Conservation (phyloP, 2,113 vertebrate species). For the Anolis sagrei region DNA sequence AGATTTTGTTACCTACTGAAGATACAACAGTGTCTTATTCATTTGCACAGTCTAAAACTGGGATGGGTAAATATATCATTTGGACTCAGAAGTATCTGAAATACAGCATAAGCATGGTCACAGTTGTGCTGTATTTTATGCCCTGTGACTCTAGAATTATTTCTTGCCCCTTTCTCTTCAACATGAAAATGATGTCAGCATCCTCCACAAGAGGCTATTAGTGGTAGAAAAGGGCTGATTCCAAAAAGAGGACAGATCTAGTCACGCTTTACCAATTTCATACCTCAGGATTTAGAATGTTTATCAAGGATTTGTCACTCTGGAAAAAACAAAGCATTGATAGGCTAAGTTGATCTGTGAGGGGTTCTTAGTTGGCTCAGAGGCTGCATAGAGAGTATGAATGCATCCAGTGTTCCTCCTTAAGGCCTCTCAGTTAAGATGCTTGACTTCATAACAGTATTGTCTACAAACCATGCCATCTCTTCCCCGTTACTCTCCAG, state of each 20-base stretch:
- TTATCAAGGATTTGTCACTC: background rate
- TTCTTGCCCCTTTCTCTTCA: background rate
- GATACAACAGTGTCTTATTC: background rate
- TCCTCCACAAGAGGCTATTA: background rate
- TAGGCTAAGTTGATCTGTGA: background rate
- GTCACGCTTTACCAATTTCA: background rate
- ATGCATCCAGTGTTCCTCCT: background rate
- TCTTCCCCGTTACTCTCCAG: constrained; percentile 68
- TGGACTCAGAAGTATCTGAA: background rate
- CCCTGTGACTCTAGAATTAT: background rate
- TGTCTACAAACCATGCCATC: background rate
- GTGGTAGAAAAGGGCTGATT: too few species aligned
- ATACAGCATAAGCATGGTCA: background rate
- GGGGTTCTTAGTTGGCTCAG: background rate
- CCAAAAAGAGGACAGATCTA: background rate
- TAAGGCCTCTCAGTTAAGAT: background rate
- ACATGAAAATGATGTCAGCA: background rate
- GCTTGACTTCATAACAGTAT: background rate
- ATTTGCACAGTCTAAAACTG: background rate
- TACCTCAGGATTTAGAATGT: background rate
- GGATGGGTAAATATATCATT: background rate
- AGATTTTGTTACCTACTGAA: background rate
- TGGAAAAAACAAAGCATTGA: background rate
- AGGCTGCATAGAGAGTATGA: background rate
- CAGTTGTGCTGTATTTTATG: too few species aligned